Evolutionary conservation across 2,113 vertebrate genomes (phyloP).

Genomic region (Amphilophus citrinellus): DNA sequence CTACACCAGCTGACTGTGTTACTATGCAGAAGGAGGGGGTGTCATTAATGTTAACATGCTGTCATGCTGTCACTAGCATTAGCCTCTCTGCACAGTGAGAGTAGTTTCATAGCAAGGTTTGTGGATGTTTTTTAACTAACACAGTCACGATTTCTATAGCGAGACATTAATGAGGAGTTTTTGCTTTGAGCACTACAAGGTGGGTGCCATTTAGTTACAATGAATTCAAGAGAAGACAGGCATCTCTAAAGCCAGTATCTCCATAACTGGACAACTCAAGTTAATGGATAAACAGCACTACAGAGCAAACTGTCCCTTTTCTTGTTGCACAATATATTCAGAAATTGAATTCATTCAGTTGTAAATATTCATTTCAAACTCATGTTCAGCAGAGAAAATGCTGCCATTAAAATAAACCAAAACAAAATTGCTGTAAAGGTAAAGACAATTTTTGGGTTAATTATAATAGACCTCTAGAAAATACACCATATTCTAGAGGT

Average conservation of each 20-base stretch:
- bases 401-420: too few relatives aligned
- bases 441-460: background rate
- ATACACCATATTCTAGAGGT: background rate
- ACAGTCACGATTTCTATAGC: background rate
- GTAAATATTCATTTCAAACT: background rate
- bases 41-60: background rate
- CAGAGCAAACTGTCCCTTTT: background rate
- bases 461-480: background rate
- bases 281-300: background rate
- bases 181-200: background rate
- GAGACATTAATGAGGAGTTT: background rate
- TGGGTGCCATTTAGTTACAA: background rate
- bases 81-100: background rate
- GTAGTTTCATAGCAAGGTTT: background rate
- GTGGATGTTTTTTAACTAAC: background rate
- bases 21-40: background rate
- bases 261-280: background rate
- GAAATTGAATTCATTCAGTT: constrained; percentile 5
- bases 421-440: too few relatives aligned
- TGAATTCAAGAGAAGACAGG: background rate
- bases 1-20: background rate
- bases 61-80: background rate
- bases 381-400: too few relatives aligned
- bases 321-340: background rate
- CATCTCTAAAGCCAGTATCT: background rate